Base-by-base conservation (phyloP, 2,797 vertebrate species). In the Neopelma chrysocephalum region DNA sequence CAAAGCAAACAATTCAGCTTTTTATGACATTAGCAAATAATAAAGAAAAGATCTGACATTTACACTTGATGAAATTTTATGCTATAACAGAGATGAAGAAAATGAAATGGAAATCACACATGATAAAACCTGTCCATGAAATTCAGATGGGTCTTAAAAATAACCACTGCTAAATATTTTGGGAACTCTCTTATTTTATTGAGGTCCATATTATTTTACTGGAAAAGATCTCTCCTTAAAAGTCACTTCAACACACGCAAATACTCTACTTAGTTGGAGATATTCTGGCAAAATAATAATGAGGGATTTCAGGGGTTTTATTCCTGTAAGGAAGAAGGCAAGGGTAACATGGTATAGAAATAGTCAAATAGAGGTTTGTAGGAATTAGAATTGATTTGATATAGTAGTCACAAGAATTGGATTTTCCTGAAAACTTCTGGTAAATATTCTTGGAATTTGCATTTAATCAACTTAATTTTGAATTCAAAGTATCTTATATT, bases 11-110 rank as follows among this genome's bases (percentile, higher is more conserved):
- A 98, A 97, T 97, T 96, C 94, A 92, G 96, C 94, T 97, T 98
- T 98, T 98, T 98, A 98, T 98, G 97, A 98, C 97, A 98, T 98
- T 98, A 98, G 97, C 97, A 98, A 98, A 98, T 98, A 98, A 98
- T 98, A 98, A 98, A 98, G 97, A 97, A 97, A 97, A 98, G 97
- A 97, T 97, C 97, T 98, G 98, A 98, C 98, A 98, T 98, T 98
- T 98, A 98, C 98, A 98, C 97, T 98, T 98, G 98, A 98, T 98
- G 98, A 98, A 98, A 98, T 98, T 98, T 98, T 98, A 97, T 97
- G 97, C 98, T 98, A 92, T 97, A 98, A 98, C 96, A 98, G 96
- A 97, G 96, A 97, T 94, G 97, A 98, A 97, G 97, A 97, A 98
- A 98, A 98, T 96, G 96, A 95, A 98, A 97, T 97, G 98, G 95